Evolutionary conservation across 2,113 vertebrate genomes (phyloP).

Genomic region (Centrocercus urophasianus): DNA sequence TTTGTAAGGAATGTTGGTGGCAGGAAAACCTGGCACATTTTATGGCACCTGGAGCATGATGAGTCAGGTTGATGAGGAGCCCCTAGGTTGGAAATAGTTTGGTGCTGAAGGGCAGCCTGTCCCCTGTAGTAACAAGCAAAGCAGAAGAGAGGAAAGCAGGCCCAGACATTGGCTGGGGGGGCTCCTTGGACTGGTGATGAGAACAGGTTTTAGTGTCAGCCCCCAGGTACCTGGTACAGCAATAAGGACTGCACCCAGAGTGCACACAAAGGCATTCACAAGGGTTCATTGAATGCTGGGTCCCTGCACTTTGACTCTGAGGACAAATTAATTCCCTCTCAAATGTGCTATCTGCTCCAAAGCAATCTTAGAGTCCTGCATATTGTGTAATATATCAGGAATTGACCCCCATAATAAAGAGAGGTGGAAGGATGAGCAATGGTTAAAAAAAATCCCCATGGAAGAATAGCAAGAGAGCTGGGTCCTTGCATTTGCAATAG

Average conservation of each 20-base stretch:
- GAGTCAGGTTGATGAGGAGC: neutral
- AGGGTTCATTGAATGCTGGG: neutral
- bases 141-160: neutral
- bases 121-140: neutral
- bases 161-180: neutral
- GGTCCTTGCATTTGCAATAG: neutral
- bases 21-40: neutral
- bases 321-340: neutral
- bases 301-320: neutral
- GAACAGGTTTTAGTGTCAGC: neutral
- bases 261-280: too few species aligned
- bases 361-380: neutral
- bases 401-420: neutral
- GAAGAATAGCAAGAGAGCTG: neutral
- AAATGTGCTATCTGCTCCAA: neutral
- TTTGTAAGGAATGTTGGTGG: neutral
- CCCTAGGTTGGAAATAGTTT: neutral
- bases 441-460: neutral
- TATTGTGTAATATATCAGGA: neutral
- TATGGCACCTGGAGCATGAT: neutral
- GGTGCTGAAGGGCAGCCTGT: neutral
- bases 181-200: neutral
- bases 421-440: neutral
- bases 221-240: neutral
- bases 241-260: neutral